These are phyloP conservation scores for Nipponia nippon DNA, from an alignment of 2,113 vertebrate species.

Conservation along the genomic window DNA sequence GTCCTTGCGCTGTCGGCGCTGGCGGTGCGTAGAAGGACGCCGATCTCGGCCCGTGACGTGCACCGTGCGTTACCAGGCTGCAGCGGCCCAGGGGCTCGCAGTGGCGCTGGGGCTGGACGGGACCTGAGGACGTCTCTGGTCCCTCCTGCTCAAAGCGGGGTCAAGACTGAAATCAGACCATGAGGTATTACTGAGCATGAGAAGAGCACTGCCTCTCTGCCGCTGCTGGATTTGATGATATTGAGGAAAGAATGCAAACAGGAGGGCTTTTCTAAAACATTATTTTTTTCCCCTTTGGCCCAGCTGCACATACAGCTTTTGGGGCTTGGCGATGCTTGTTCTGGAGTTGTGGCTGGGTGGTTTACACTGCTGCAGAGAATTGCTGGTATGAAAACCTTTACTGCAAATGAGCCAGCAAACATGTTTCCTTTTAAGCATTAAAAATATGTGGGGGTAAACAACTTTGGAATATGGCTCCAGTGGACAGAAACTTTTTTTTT, in stretches of 20 bases:
- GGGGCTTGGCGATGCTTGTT: not conserved
- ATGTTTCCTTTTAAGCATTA: not conserved
- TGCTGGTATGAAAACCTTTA: not conserved
- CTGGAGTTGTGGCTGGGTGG: not conserved
- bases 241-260: not conserved
- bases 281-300: not conserved
- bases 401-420: not conserved
- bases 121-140: not conserved
- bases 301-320: not conserved
- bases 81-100: not conserved
- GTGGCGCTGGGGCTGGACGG: not conserved
- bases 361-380: not conserved
- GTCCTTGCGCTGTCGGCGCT: not conserved
- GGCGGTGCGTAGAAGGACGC: accelerated
- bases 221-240: not conserved
- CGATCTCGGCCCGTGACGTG: accelerated
- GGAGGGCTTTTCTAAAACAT: not conserved
- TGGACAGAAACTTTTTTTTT: not conserved
- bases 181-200: not conserved
- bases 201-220: not conserved
- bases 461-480: not conserved
- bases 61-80: accelerated
- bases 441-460: not conserved
- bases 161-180: not conserved
- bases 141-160: not conserved